Conservation (phyloP, 2,888 invertebrate genomes). For the Ennomos erosarius region DNA sequence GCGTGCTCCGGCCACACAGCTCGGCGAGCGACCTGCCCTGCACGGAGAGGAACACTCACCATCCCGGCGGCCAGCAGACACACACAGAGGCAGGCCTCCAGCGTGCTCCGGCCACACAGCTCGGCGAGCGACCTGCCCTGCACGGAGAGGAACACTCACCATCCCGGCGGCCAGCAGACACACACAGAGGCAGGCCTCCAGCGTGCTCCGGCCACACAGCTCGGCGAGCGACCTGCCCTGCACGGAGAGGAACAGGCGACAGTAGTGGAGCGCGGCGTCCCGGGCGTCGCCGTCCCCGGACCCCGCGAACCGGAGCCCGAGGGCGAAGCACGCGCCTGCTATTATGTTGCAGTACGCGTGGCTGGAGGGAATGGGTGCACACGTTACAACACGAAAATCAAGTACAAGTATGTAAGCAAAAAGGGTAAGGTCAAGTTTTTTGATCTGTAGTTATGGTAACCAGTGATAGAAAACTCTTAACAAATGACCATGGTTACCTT, state of each 20-base stretch:
- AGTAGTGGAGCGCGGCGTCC: slow-evolving; percentile 90
- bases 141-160: slow-evolving; percentile 78
- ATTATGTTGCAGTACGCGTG: slow-evolving; percentile 99
- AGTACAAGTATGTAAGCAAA: no score
- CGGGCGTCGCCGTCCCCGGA: slow-evolving; percentile 93
- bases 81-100: slow-evolving; percentile 94
- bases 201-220: slow-evolving; percentile 94
- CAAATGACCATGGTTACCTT: no score
- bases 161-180: slow-evolving; percentile 92
- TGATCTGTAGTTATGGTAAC: no score
- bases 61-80: slow-evolving; percentile 77
- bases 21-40: no score
- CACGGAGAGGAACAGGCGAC: slow-evolving; percentile 88
- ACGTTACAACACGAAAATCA: no score
- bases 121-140: no score
- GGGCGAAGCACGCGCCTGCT: slow-evolving; percentile 96
- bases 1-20: slow-evolving; percentile 86
- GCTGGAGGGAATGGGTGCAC: slow-evolving; percentile 67
- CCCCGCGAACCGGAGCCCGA: slow-evolving; percentile 97
- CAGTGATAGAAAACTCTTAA: no score
- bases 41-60: no score
- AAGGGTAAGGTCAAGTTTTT: no score
- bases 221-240: slow-evolving; percentile 91
- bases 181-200: slow-evolving; percentile 95
- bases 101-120: slow-evolving; percentile 86